Conservation (phyloP, 1,140 invertebrate genomes). For the Marisa cornuarietis region DNA sequence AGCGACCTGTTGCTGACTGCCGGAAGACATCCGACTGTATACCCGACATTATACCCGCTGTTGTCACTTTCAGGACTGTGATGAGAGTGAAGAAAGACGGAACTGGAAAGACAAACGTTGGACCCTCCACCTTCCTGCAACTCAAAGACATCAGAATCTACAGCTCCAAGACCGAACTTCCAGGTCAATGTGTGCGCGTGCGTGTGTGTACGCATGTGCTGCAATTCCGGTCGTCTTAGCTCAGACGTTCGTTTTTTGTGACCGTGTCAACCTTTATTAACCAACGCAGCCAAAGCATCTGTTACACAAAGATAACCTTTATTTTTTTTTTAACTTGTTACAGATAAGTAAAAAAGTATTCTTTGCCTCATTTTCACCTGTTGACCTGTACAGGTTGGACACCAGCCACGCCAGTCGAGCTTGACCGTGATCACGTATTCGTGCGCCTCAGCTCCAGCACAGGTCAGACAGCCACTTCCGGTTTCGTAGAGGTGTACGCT, state of each 20-base stretch:
- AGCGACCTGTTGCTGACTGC: too few relatives aligned
- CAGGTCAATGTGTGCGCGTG: not conserved
- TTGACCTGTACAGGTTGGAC: conserved; percentile 21
- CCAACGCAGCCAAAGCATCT: too few relatives aligned
- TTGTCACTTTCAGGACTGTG: conserved; percentile 26
- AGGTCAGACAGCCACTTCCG: conserved; percentile 66
- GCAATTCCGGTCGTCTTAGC: too few relatives aligned
- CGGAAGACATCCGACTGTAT: too few relatives aligned
- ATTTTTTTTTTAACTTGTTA: too few relatives aligned
- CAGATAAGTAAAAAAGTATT: too few relatives aligned
- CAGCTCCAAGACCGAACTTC: conserved; percentile 8
- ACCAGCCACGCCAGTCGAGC: conserved; percentile 27
- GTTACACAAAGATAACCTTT: too few relatives aligned
- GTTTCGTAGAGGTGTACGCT: conserved; percentile 70
- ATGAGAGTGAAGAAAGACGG: conserved; percentile 45
- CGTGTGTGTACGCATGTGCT: not conserved
- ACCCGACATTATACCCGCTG: too few relatives aligned
- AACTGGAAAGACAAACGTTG: conserved; percentile 31
- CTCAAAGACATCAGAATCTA: conserved; percentile 40
- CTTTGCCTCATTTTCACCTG: not conserved
- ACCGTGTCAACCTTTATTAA: too few relatives aligned
- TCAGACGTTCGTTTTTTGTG: too few relatives aligned
- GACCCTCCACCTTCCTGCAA: conserved; percentile 34
- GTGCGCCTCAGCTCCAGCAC: conserved; percentile 50
- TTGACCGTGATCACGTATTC: conserved; percentile 38